Evolutionary conservation across 2,797 vertebrate species (phyloP).

Genomic region (Parotocinclus haroldoi): DNA sequence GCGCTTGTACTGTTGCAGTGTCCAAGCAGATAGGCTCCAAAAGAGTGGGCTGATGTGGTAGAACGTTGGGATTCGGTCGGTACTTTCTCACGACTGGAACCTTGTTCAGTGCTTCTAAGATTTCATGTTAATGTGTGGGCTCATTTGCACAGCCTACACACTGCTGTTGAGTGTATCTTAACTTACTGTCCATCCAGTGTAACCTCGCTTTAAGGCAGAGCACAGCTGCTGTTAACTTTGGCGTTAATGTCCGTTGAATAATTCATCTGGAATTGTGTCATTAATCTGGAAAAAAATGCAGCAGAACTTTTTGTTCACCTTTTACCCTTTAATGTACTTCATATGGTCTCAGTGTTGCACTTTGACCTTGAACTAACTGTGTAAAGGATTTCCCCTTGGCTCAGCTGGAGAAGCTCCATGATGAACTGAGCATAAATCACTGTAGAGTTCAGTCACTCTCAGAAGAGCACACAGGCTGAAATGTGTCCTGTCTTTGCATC

Average conservation of each 20-base stretch:
- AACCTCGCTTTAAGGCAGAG: conserved; percentile 25
- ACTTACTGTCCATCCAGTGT: conserved; percentile 18
- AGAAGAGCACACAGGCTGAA: conserved; percentile 9
- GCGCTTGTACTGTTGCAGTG: conserved; percentile 3
- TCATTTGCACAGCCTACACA: conserved; percentile 24
- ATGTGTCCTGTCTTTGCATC: conserved; percentile 6
- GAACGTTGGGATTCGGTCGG: background rate
- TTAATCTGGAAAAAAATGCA: background rate
- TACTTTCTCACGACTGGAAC: background rate
- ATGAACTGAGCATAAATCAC: conserved; percentile 18
- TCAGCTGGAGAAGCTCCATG: conserved; percentile 5
- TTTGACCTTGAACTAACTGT: conserved; percentile 14
- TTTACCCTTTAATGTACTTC: conserved; percentile 25
- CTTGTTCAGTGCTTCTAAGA: conserved; percentile 7
- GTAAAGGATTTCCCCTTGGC: background rate
- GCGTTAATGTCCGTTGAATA: conserved; percentile 17
- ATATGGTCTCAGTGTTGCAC: conserved; percentile 16
- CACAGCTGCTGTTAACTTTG: conserved; percentile 33
- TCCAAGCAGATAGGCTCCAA: conserved; percentile 9
- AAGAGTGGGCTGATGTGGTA: background rate
- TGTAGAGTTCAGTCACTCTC: conserved; percentile 5
- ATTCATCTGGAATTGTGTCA: conserved; percentile 11
- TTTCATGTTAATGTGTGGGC: conserved; percentile 15
- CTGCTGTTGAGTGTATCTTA: conserved; percentile 14
- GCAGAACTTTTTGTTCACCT: conserved; percentile 1